Base-by-base conservation (phyloP, 1,140 invertebrate species). In the Neodiprion fabricii region DNA sequence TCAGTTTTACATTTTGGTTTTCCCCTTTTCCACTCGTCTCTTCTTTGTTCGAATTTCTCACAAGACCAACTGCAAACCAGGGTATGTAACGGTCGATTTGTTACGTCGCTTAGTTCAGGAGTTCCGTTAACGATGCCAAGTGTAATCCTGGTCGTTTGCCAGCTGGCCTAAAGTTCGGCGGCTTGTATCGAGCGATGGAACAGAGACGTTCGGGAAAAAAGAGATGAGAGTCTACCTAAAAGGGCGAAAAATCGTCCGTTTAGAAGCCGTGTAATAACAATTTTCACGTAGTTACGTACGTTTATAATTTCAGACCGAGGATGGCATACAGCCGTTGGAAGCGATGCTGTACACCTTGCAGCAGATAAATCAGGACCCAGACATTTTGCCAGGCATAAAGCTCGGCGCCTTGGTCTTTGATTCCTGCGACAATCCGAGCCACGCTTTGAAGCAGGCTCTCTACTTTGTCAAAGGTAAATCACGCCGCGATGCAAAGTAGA, bases 271-370 rank as follows among this genome's bases (percentile, higher is more conserved):
- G 65, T 67, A 71, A 11, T n/a, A 47, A 47, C 2, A 66, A 75
- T 40, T 28, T 5, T 40, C 28, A 40, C 28, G 28, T 2, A 40
- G 1, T 5, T 40, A 40, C 28, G 28, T 40, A 40, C n/a, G 8
- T 76, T 77, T 73, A 72, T 23, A 67, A 10, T 71, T 76, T 7
- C 48, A 85, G 84, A 8, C 75, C 7, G 83, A 85, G 48, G 90
- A 91, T 76, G 90, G 91, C 4, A 86, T 91, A 66, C 90, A 91
- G 72, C 88, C 90, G 1, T 74, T 92, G 72, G 91, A 92, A 81
- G 90, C 91, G 1, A 83, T 92, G 77, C 78, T 92, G 4, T 92
- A 87, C 78, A 90, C 90, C 0, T 72, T 92, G 7, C 82, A 86
- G 48, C 86, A 89, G 73, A 90, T 92, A 69, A 92, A 92, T 81